Percentiles rank a stretch among this genome's conserved stretches.
Evolutionary conservation across 2,797 vertebrate species (phyloP).

Genomic region (Acanthiza pusilla): DNA sequence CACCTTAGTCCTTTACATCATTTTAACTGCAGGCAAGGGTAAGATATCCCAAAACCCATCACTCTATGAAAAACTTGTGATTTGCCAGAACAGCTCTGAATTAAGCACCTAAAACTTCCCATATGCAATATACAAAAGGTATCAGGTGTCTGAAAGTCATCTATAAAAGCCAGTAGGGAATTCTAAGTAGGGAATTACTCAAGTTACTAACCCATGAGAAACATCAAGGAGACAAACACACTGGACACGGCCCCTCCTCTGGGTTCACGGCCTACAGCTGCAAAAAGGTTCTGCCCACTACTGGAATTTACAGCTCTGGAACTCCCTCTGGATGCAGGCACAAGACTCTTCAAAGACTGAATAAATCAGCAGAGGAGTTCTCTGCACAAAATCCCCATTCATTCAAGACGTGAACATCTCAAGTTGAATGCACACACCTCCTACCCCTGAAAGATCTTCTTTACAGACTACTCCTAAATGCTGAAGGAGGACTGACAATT

Average conservation of each 20-base stretch:
- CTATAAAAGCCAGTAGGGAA: not conserved
- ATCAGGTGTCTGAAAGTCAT: not conserved
- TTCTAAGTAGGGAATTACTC: not conserved
- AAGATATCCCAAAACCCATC: not conserved
- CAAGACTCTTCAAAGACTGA: not conserved
- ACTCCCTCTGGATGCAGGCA: not conserved
- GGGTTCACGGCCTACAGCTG: not conserved
- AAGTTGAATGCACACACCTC: not conserved
- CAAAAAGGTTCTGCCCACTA: not conserved
- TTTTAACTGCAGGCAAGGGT: not conserved
- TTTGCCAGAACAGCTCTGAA: not conserved
- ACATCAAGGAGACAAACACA: fast-evolving
- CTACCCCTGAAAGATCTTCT: not conserved
- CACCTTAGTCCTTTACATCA: not conserved
- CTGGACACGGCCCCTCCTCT: not conserved
- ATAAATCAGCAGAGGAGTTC: not conserved
- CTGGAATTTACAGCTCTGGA: not conserved
- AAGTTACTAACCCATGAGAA: not conserved
- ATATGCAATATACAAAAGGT: not conserved
- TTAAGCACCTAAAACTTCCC: not conserved
- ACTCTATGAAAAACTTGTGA: not conserved
- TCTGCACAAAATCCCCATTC: not conserved
- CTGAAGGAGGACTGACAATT: not conserved
- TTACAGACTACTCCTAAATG: not conserved
- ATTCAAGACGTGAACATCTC: not conserved